Conservation (phyloP, 2,888 invertebrate genomes). For the Agrochola litura region DNA sequence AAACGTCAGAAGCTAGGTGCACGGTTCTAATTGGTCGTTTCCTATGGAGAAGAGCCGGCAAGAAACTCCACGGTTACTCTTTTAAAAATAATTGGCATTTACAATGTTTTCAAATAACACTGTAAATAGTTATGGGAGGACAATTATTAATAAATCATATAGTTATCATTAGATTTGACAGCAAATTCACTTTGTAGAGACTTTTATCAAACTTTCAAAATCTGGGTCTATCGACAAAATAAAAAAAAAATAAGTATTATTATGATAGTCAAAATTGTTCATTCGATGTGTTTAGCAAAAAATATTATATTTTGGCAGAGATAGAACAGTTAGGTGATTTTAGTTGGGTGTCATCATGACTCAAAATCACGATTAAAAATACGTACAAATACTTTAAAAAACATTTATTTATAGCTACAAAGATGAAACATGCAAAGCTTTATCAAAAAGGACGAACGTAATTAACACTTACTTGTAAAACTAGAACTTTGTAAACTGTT, state of each 20-base stretch:
- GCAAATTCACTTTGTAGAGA: not conserved
- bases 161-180: not conserved
- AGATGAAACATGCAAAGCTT: conserved; percentile 54
- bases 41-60: no score
- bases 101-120: no score
- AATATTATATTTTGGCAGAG: not conserved
- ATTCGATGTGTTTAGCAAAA: not conserved
- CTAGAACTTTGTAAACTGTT: conserved; percentile 65
- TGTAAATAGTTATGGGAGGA: not conserved
- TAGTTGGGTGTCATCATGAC: not conserved
- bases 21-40: no score
- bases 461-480: conserved; percentile 65
- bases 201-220: not conserved
- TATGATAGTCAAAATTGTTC: not conserved
- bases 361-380: not conserved
- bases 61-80: no score
- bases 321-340: not conserved
- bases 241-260: no score
- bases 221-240: no score
- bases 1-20: no score
- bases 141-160: not conserved
- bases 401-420: conserved; percentile 19
- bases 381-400: not conserved
- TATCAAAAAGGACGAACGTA: conserved; percentile 62
- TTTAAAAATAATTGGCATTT: no score